Base-by-base conservation (phyloP, 2,888 invertebrate genomes). In the Diplazon laetatorius region DNA sequence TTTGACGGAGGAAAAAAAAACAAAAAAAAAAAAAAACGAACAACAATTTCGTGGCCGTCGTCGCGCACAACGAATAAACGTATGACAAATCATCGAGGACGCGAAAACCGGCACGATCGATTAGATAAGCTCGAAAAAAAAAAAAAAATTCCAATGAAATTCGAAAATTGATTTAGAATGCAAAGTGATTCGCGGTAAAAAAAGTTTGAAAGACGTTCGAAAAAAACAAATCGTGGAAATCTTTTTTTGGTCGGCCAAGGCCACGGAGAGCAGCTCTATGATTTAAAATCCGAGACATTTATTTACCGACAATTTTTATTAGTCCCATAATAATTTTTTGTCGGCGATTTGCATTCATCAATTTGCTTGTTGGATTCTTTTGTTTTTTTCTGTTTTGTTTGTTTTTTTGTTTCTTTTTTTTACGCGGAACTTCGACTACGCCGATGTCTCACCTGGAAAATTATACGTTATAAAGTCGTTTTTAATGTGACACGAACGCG, bases 401-500 rank as follows among this genome's bases (percentile, higher is more conserved):
- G 2, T 30, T 30, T 30, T 30, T 30, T 30, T 30, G 6, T 5
- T 30, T 68, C 72, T 71, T 77, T 22, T 66, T 66, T 39, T 18
- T 22, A 42, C 10, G 35, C 25, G 52, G 22, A 46, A 44, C 60
- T 35, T 35, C 14, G 10, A 14, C n/a, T 18, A 12, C 37, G 63
- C 37, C 35, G 63, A 63, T 69, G 55, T 48, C 46, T 63, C 10
- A 14, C n/a, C n/a, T 20, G 63, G 69, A 68, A 69, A 75, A 55
- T 57, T 16, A 4, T 3, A 42, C 16, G 25, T 2, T n/a, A 20
- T 62, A 63, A 75, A 55, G 62, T 68, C 62, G 35, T n/a, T 55
- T 55, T 75, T 14, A 46, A 37, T 12, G 9, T 12, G n/a, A 39
- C 18, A 25, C 57, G 1, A 1, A 8, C 14, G 22, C 35, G 37